Evolutionary conservation across 2,797 vertebrate species (phyloP), one percentile per base, ranked within the genome.

Genomic region (Acipenser transmontanus): DNA sequence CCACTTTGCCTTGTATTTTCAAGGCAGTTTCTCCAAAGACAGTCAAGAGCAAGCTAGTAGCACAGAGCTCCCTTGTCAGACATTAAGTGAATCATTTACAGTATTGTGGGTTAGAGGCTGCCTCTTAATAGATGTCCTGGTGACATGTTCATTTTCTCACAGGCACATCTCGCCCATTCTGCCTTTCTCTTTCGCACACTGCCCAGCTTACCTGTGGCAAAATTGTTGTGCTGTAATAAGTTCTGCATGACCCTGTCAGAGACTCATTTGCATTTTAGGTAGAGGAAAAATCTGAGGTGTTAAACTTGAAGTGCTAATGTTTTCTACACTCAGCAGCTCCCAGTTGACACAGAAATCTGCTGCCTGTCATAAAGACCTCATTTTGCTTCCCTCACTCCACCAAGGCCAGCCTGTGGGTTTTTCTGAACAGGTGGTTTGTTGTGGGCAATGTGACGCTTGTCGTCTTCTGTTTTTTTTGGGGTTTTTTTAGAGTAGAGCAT

Each of bases 21-120:
- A 54, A 61, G 62, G 62, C 67, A 67, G 64, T 12, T 47, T 75
- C 71, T 79, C 68, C 57, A 71, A 73, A 77, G 67, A 56, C 69
- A 70, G 68, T 12, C 56, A 51, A 49, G 66, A 34, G 52, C 61
- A 12, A 48, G 50, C 14, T 13, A 14, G n/a, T 70, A 64, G 68
- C 74, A 73, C 72, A 49, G 65, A 69, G 72, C 68, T 57, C 60
- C 75, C 78, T 75, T 78, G 64, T 77, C 64, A 81, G 67, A 70
- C 57, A 66, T 74, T 77, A 76, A 78, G 61, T 50, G 67, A 81
- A 73, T 74, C 70, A 72, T 69, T 71, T 75, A 74, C 50, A 57
- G 49, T 68, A 68, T 66, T 67, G 78, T 63, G 77, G 73, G 68
- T 81, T 78, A 80, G 57, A 0, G 6, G 61, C 67, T 75, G 59